A percentile compares a stretch with the other conserved stretches of the same genome.
These are phyloP conservation scores for Cantharis flavilabris DNA, from an alignment of 2,888 invertebrate genomes.

Conservation along the genomic window DNA sequence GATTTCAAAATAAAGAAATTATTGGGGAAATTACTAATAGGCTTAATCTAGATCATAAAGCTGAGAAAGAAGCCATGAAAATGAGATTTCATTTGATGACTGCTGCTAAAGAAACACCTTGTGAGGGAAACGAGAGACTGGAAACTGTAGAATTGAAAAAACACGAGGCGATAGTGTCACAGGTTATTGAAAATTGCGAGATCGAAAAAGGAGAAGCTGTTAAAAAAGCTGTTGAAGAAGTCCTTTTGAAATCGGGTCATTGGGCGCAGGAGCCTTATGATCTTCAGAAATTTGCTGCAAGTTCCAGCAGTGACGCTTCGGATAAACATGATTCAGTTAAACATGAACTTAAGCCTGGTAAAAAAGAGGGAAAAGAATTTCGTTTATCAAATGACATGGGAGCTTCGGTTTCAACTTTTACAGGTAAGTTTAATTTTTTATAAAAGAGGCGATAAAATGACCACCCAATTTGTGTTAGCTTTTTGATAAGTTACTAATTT, in stretches of 20 bases:
- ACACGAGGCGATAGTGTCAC: slow-evolving; percentile 69
- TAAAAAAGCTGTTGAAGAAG: slow-evolving; percentile 59
- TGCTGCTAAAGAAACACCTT: slow-evolving; percentile 63
- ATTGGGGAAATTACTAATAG: slow-evolving; percentile 72
- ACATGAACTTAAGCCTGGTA: neutral
- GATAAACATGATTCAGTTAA: neutral
- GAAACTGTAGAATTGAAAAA: slow-evolving; percentile 58
- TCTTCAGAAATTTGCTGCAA: neutral
- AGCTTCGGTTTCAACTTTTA: slow-evolving; percentile 55
- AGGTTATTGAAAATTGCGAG: slow-evolving; percentile 70
- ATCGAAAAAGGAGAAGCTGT: slow-evolving; percentile 62
- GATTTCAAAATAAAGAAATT: slow-evolving; percentile 52
- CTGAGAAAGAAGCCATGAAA: slow-evolving; percentile 76
- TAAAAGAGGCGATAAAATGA: neutral
- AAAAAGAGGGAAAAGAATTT: neutral
- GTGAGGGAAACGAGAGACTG: slow-evolving; percentile 72
- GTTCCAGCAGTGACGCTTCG: neutral
- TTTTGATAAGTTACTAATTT: neutral
- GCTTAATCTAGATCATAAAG: slow-evolving; percentile 73
- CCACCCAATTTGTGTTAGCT: neutral
- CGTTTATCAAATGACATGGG: slow-evolving; percentile 59
- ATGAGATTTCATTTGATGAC: slow-evolving; percentile 77
- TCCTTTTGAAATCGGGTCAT: neutral
- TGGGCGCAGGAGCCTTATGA: neutral
- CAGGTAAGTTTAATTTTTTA: neutral